phyloP scores from a whole-genome alignment of 2,797 vertebrate species.

The Dendrocincla tyrannina region DNA sequence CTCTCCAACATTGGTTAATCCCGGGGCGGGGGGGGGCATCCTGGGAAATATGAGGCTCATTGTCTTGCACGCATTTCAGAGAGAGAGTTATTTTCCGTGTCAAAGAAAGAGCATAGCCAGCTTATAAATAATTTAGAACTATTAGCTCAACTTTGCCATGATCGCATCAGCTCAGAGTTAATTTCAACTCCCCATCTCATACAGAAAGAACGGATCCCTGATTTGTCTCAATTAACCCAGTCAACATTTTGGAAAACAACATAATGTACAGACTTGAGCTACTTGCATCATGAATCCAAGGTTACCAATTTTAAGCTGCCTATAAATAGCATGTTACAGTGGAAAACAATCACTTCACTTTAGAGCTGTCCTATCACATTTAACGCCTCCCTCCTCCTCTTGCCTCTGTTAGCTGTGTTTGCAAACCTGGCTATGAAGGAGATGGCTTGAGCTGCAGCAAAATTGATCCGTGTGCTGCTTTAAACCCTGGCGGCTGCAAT shows the following conservation, averaged over 20 bases:
- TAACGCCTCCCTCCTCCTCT: background rate
- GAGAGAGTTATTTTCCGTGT: background rate
- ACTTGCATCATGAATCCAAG: background rate
- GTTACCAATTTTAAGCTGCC: background rate
- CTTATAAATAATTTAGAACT: background rate
- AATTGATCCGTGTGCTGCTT: slow-evolving; percentile 80
- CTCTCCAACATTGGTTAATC: background rate
- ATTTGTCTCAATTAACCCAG: background rate
- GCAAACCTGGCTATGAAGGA: slow-evolving; percentile 88
- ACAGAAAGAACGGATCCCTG: background rate
- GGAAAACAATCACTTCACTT: background rate
- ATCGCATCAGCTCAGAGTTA: background rate
- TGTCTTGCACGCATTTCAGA: background rate
- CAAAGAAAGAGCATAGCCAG: background rate
- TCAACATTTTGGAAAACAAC: background rate
- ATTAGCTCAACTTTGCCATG: background rate
- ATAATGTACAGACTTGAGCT: background rate
- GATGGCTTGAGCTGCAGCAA: slow-evolving; percentile 86
- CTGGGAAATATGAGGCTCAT: background rate
- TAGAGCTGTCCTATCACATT: background rate
- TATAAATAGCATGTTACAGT: background rate
- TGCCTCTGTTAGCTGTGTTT: slow-evolving; percentile 82
- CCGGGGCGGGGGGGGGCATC: background rate
- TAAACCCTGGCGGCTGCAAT: slow-evolving; percentile 78
- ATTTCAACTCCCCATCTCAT: background rate